A percentile compares a stretch with the other conserved stretches of the same genome.
Conservation (phyloP, 1,140 invertebrate genomes). For the Neodiprion fabricii region DNA sequence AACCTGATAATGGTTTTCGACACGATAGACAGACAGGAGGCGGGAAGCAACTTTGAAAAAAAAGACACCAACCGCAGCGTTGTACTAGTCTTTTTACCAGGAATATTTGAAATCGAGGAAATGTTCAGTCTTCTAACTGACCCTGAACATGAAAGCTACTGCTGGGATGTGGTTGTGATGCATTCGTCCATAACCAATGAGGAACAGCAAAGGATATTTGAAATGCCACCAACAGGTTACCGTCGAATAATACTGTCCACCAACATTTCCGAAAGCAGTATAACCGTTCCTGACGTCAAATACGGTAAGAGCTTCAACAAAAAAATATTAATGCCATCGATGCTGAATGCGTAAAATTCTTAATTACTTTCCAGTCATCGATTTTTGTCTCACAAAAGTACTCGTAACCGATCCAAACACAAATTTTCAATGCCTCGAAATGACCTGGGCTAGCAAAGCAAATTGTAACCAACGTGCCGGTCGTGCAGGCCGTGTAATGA, state of each 20-base stretch:
- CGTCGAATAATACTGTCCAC: slow-evolving; percentile 93
- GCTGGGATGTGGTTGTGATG: slow-evolving; percentile 70
- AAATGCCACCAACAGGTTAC: slow-evolving; percentile 62
- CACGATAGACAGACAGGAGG: slow-evolving; percentile 64
- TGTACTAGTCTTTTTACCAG: slow-evolving; percentile 88
- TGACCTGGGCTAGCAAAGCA: slow-evolving; percentile 88
- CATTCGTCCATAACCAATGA: slow-evolving; percentile 77
- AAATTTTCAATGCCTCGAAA: slow-evolving; percentile 80
- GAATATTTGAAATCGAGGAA: slow-evolving; percentile 82
- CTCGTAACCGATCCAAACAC: slow-evolving; percentile 75
- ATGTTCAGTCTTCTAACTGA: slow-evolving; percentile 51
- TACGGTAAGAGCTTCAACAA: slow-evolving; percentile 69
- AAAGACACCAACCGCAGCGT: slow-evolving; percentile 63
- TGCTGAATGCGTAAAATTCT: slow-evolving; percentile 22
- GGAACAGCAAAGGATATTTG: slow-evolving; percentile 79
- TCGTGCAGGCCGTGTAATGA: slow-evolving; percentile 84
- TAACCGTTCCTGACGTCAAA: slow-evolving; percentile 92
- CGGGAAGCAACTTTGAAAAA: slow-evolving; percentile 45
- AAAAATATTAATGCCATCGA: slow-evolving; percentile 2
- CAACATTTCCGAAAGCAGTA: slow-evolving; percentile 97
- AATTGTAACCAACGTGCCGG: slow-evolving; percentile 92
- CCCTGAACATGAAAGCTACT: slow-evolving; percentile 44
- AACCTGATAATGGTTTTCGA: slow-evolving; percentile 76
- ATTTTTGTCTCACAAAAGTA: slow-evolving; percentile 93
- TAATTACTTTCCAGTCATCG: slow-evolving; percentile 76